Conservation (phyloP, 2,888 invertebrate genomes). For the Cantharis flavilabris region DNA sequence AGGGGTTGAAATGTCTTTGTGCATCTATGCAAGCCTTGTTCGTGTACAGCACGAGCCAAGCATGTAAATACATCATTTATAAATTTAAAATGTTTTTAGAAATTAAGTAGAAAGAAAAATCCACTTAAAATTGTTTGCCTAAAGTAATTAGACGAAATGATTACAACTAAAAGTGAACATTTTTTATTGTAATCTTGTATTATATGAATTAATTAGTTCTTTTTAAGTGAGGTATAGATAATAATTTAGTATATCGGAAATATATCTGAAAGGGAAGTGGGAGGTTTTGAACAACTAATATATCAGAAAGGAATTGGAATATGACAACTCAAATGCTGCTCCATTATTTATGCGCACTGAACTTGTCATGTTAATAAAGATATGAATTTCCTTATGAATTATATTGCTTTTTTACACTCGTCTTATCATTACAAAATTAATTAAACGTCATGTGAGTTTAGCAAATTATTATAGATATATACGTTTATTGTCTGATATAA, state of each 20-base stretch:
- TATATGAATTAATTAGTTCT: neutral
- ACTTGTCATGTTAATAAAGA: constrained; percentile 27
- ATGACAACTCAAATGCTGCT: constrained; percentile 33
- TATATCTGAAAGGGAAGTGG: constrained; percentile 24
- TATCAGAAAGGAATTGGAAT: constrained; percentile 33
- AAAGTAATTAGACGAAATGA: neutral
- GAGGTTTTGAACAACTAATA: constrained; percentile 26
- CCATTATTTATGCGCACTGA: constrained; percentile 33
- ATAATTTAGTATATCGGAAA: constrained; percentile 21
- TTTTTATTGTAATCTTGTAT: neutral
- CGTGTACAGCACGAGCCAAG: constrained; percentile 42
- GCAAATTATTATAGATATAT: constrained; percentile 10
- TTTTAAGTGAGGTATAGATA: neutral
- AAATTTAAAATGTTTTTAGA: neutral
- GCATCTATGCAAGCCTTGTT: constrained; percentile 35
- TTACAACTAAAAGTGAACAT: neutral
- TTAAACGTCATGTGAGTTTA: constrained; percentile 14
- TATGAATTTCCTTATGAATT: constrained; percentile 21
- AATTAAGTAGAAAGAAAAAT: neutral
- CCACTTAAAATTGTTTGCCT: neutral
- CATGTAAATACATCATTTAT: neutral
- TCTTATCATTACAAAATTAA: constrained; percentile 19
- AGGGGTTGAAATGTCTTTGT: constrained; percentile 41
- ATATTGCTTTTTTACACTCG: constrained; percentile 11
- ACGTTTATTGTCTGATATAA: neutral